phyloP scores from a whole-genome alignment of 2,797 vertebrate genomes.

The Tarsius wallacei region DNA sequence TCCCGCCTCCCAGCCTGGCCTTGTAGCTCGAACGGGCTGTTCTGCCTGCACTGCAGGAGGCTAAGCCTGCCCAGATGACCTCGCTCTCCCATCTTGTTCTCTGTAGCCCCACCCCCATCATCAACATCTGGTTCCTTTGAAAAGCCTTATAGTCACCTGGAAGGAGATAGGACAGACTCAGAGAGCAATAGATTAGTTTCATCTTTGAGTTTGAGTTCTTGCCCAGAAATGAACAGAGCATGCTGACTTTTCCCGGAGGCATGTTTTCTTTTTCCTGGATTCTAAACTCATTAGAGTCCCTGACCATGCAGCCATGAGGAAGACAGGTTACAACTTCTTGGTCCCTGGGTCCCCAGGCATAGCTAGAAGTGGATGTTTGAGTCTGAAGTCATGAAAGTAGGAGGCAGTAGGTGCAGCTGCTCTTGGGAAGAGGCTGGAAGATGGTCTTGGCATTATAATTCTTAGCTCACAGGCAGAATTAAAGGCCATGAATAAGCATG shows the following conservation, averaged over 20 bases:
- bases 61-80: background rate
- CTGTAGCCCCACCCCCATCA: background rate
- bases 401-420: background rate
- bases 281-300: background rate
- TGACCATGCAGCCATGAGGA: background rate
- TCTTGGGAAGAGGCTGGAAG: background rate
- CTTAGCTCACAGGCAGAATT: background rate
- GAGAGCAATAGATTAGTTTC: constrained; percentile 31
- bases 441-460: background rate
- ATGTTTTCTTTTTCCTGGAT: background rate
- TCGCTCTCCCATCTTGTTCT: background rate
- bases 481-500: background rate
- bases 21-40: constrained; percentile 57
- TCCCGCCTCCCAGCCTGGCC: background rate
- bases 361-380: background rate
- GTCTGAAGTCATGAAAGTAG: background rate
- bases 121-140: constrained; percentile 25
- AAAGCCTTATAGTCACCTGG: constrained; percentile 45
- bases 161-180: background rate
- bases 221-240: background rate
- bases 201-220: constrained; percentile 23
- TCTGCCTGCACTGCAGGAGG: background rate
- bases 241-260: background rate
- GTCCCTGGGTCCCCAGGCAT: background rate
- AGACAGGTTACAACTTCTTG: background rate